phyloP scores from a whole-genome alignment of 2,797 vertebrate species.

The Harpagifer antarcticus region DNA sequence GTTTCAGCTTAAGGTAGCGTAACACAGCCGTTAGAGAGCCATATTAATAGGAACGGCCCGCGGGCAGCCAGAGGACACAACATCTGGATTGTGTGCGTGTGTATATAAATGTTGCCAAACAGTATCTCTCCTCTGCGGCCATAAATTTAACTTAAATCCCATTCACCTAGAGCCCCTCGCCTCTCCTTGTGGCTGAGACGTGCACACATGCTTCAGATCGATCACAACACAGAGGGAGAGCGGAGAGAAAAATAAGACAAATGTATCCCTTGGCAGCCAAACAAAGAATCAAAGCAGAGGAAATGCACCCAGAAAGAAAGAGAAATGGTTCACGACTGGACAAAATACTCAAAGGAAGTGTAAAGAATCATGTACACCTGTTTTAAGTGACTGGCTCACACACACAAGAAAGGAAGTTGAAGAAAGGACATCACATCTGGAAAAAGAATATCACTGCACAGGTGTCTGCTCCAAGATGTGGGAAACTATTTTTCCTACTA shows the following conservation, averaged over 20 bases:
- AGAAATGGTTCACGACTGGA: constrained; percentile 42
- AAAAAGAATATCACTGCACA: constrained; percentile 41
- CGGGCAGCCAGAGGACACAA: constrained; percentile 76
- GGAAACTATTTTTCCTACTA: constrained; percentile 32
- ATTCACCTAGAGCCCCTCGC: constrained; percentile 45
- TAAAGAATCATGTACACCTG: constrained; percentile 61
- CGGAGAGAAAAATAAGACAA: constrained; percentile 16
- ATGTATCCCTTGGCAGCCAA: constrained; percentile 65
- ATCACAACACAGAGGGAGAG: constrained; percentile 38
- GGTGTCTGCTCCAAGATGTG: constrained; percentile 43
- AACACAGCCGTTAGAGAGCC: constrained; percentile 42
- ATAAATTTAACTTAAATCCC: constrained; percentile 65
- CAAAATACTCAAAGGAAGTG: constrained; percentile 42
- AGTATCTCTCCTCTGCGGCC: constrained; percentile 51
- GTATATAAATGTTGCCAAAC: constrained; percentile 65
- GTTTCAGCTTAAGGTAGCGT: constrained; percentile 49
- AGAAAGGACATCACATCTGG: constrained; percentile 69
- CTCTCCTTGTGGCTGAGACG: constrained; percentile 20
- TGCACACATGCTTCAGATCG: constrained; percentile 62
- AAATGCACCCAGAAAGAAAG: constrained; percentile 47
- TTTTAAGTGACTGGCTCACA: constrained; percentile 21
- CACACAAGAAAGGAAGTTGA: constrained; percentile 35
- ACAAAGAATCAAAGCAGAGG: constrained; percentile 47
- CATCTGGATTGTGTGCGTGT: constrained; percentile 69
- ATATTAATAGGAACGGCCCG: constrained; percentile 40